A percentile compares a stretch with the other conserved stretches of the same genome.
These are phyloP conservation scores for Xenus cinereus DNA, from an alignment of 2,113 vertebrate species.

Conservation along the genomic window DNA sequence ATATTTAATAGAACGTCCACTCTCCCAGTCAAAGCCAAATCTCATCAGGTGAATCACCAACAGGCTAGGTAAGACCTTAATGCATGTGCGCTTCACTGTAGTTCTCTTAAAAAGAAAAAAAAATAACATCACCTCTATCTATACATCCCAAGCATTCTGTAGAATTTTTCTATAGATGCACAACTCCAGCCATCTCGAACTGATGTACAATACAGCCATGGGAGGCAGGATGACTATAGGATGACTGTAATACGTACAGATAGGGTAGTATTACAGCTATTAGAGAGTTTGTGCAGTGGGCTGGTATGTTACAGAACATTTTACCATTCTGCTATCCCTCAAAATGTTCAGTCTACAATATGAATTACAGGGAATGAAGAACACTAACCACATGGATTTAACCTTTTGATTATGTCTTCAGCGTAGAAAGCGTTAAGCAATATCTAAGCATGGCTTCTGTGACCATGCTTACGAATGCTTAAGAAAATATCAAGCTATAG, in stretches of 20 bases:
- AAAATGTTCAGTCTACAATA: background rate
- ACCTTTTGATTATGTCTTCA: background rate
- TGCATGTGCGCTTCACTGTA: conserved; percentile 96
- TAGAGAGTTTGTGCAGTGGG: background rate
- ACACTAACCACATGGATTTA: background rate
- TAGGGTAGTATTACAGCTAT: background rate
- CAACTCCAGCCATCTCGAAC: background rate
- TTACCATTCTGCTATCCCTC: background rate
- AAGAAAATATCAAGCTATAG: background rate
- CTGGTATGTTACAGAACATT: background rate
- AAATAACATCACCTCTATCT: conserved; percentile 26
- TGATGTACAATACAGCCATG: fast-evolving
- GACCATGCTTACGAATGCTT: background rate
- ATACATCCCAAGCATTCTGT: background rate
- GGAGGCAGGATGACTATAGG: background rate
- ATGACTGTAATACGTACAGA: fast-evolving
- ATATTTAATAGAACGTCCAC: conserved; percentile 97
- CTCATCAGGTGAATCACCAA: conserved; percentile 98
- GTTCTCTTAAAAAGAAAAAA: conserved; percentile 84
- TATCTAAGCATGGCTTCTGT: background rate
- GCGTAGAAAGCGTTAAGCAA: background rate
- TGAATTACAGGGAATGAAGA: background rate
- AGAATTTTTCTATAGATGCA: background rate
- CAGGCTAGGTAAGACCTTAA: conserved; percentile 93
- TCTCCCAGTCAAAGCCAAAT: conserved; percentile 99